Conservation (phyloP, 2,113 vertebrate genomes). For the Mormyrus iriodes region DNA sequence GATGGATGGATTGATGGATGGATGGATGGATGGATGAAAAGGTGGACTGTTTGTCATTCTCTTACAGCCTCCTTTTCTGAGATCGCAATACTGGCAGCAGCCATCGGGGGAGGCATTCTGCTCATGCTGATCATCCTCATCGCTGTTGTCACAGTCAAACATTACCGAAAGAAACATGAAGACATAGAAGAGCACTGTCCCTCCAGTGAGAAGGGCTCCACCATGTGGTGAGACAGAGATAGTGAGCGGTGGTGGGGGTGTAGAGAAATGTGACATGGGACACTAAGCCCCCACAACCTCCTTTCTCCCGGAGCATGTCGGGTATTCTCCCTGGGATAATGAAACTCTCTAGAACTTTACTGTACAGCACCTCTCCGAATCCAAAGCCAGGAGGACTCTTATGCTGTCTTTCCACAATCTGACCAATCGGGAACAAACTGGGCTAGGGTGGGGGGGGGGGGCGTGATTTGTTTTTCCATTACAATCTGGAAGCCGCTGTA, state of each 20-base stretch:
- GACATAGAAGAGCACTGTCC: constrained; percentile 41
- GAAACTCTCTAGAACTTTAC: background rate
- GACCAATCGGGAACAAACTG: background rate
- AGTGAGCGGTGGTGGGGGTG: constrained; percentile 11
- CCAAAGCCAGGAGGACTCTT: background rate
- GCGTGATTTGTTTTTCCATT: background rate
- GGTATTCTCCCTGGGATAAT: background rate
- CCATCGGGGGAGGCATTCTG: constrained; percentile 67
- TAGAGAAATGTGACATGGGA: background rate
- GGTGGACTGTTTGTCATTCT: background rate
- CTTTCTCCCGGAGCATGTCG: background rate
- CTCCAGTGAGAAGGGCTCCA: constrained; percentile 56
- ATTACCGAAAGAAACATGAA: constrained; percentile 50
- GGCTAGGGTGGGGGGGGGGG: background rate
- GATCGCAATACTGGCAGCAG: constrained; percentile 69
- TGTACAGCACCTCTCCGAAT: background rate
- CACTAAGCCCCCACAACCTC: background rate
- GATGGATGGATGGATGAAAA: background rate
- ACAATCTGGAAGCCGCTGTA: background rate
- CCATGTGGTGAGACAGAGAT: constrained; percentile 66
- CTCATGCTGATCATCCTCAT: constrained; percentile 67
- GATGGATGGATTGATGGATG: too few species aligned
- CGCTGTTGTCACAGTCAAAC: constrained; percentile 55
- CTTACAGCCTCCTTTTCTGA: constrained; percentile 76
- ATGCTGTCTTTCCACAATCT: background rate